Evolutionary conservation across 2,888 invertebrate genomes (phyloP).

Genomic region (Congeria kusceri): DNA sequence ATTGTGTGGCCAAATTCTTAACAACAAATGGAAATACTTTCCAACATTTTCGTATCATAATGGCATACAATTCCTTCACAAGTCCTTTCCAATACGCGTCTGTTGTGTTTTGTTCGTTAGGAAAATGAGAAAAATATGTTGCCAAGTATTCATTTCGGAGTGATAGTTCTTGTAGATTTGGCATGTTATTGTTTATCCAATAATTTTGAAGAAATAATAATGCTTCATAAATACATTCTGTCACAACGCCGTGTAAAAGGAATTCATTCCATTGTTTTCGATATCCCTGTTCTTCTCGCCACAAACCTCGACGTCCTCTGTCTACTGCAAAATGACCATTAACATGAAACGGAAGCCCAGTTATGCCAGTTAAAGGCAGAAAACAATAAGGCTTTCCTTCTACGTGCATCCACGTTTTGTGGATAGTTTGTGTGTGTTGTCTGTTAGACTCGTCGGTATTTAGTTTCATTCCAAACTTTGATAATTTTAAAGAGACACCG

Average conservation of each 20-base stretch:
- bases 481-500: background rate
- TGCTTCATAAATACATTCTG: background rate
- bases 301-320: slow-evolving; percentile 41
- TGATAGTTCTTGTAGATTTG: background rate
- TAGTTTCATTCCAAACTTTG: background rate
- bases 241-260: slow-evolving; percentile 4
- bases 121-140: slow-evolving; percentile 5
- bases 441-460: background rate
- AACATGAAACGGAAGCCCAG: slow-evolving; percentile 73
- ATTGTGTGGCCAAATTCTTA: background rate
- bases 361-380: slow-evolving; percentile 70
- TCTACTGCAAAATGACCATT: slow-evolving; percentile 76
- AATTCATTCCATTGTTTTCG: slow-evolving; percentile 17
- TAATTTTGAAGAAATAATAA: background rate
- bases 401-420: background rate
- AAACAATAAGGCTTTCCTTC: slow-evolving; percentile 68
- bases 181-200: background rate
- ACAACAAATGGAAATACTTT: slow-evolving; percentile 8
- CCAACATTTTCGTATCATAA: background rate
- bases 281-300: slow-evolving; percentile 23
- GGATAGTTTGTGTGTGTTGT: background rate
- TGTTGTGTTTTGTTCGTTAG: background rate
- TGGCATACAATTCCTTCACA: background rate
- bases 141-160: background rate
- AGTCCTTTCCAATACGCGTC: slow-evolving; percentile 18